phyloP scores from a whole-genome alignment of 2,113 vertebrate genomes.

The Canis aureus region DNA sequence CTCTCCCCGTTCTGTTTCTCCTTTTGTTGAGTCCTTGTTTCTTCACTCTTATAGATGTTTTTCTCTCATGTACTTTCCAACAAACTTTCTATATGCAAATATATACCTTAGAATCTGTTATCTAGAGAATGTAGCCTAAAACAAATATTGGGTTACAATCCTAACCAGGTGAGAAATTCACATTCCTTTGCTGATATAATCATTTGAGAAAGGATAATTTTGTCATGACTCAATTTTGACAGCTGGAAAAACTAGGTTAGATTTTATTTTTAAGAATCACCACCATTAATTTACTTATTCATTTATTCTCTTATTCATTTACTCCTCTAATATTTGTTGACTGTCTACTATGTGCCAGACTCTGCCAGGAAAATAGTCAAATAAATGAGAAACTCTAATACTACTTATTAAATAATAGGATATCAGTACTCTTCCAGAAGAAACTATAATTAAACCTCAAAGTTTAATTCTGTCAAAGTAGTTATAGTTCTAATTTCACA shows the following conservation, averaged over 20 bases:
- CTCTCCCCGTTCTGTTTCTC: neutral
- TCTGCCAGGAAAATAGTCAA: neutral
- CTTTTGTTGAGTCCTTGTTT: neutral
- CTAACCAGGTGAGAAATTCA: neutral
- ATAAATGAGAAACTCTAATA: neutral
- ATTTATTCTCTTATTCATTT: neutral
- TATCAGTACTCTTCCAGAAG: neutral
- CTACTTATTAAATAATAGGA: neutral
- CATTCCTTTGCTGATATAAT: neutral
- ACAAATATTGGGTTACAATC: neutral
- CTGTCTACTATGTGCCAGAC: neutral
- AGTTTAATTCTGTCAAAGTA: neutral
- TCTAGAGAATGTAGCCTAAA: neutral
- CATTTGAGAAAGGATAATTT: constrained; percentile 12
- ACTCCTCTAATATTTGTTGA: neutral
- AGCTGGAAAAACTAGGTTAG: neutral
- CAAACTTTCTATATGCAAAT: neutral
- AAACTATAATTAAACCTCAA: neutral
- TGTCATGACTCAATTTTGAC: neutral
- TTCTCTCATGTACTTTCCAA: neutral
- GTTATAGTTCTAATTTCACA: neutral
- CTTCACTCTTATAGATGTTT: neutral
- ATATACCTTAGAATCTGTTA: neutral
- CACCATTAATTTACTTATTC: neutral
- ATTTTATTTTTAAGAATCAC: constrained; percentile 16